phyloP scores from a whole-genome alignment of 2,797 vertebrate species.

The Scyliorhinus canicula region DNA sequence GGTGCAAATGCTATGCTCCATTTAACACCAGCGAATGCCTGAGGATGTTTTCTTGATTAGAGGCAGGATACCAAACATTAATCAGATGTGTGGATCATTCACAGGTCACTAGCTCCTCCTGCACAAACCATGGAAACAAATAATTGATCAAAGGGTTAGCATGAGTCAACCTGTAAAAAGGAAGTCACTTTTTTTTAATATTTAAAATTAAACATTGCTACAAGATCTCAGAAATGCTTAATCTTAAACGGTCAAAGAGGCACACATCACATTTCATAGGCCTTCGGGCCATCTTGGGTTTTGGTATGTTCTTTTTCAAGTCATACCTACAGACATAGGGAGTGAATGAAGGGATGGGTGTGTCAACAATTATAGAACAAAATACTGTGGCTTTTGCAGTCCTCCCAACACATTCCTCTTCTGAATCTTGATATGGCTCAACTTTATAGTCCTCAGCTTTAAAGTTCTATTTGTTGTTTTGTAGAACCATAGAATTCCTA shows the following conservation, averaged over 20 bases:
- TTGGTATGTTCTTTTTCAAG: background rate
- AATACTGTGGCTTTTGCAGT: background rate
- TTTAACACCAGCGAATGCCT: slow-evolving; percentile 54
- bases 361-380: too few species aligned
- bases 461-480: background rate
- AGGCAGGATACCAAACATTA: slow-evolving; percentile 49
- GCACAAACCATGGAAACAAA: slow-evolving; percentile 44
- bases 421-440: background rate
- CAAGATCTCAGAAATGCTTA: background rate
- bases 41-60: slow-evolving; percentile 54
- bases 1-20: slow-evolving; percentile 50
- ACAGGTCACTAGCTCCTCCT: slow-evolving; percentile 43
- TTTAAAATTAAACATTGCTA: background rate
- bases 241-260: background rate
- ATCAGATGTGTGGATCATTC: slow-evolving; percentile 42
- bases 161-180: background rate
- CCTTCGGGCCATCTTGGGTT: background rate
- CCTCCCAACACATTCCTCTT: background rate
- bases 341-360: background rate
- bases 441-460: background rate
- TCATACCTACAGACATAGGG: background rate
- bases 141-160: background rate
- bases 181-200: background rate
- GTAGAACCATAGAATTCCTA: too few species aligned
- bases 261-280: background rate